Base-by-base conservation (phyloP, 2,113 vertebrate genomes). In the Manacus vitellinus region DNA sequence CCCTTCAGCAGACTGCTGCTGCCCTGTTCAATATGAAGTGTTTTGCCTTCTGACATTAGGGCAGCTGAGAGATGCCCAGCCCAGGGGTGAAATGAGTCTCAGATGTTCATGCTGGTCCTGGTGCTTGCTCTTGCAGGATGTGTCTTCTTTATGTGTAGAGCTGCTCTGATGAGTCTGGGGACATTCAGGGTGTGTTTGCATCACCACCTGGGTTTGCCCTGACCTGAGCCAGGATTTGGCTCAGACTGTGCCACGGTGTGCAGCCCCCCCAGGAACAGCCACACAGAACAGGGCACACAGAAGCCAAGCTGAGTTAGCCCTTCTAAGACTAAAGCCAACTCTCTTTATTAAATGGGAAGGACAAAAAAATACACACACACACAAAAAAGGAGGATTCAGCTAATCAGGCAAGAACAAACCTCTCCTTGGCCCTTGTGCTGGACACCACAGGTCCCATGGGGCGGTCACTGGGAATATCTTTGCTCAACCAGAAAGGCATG, bases 381-480 rank as follows among this genome's bases (percentile, higher is more conserved):
- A 41, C 5, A 41, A 13, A 49, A 15, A 21, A 18, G 6, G 25
- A 85, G 28, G 14, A 41, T 67, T 27, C 39, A 39, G 54, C 58
- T 74, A 37, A 49, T 67, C 13, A 51, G 56, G 46, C n/a, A 78
- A 35, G 58, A 78, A 10, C 37, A 89, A 67, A 65, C 43, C 67
- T 76, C 11, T 24, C 52, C n/a, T 49, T 62, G 37, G 31, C 46
- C 61, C 51, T 0, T 0, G 27, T 37, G 19, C 49, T 2, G 14
- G 51, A 33, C 35, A 12, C 17, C 7, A 0, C 4, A 1, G 25
- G 22, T 49, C 31, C 59, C 5, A 0, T 0, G 1, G 61, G 43
- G 25, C 14, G 5, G 6, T 41, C 6, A 2, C 25, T 73, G 66
- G 1, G 1, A 31, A 5, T 20, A 30, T 25, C 52, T 78, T 37